phyloP scores from a whole-genome alignment of 2,113 vertebrate species.

The Hylia prasina region DNA sequence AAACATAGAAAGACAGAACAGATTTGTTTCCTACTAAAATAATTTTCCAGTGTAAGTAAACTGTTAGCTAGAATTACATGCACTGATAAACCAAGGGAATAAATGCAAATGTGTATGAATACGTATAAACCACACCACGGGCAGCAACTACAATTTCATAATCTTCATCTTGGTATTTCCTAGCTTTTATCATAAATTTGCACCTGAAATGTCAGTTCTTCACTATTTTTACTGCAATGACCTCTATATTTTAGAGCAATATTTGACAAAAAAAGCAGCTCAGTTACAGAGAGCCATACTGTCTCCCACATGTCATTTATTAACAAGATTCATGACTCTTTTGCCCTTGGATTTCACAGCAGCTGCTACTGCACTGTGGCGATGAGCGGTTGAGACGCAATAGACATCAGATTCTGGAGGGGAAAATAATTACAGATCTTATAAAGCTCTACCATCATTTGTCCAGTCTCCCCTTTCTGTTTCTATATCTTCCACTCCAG shows the following conservation, averaged over 20 bases:
- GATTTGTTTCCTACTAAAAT: neutral
- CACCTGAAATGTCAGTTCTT: neutral
- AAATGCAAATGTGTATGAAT: neutral
- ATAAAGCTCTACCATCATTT: neutral
- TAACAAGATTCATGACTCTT: neutral
- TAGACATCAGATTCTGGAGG: neutral
- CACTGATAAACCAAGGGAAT: neutral
- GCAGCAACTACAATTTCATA: neutral
- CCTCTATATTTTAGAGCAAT: neutral
- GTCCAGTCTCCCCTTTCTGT: neutral
- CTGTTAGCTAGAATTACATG: neutral
- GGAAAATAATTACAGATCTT: neutral
- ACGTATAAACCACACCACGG: neutral
- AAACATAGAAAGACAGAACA: neutral
- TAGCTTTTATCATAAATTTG: neutral
- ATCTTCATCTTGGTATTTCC: neutral
- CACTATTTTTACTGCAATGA: neutral
- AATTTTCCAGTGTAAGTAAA: neutral
- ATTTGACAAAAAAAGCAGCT: neutral
- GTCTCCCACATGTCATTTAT: neutral
- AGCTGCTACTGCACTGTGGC: neutral
- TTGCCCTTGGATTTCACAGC: neutral
- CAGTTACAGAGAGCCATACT: neutral
- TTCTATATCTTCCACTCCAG: neutral
- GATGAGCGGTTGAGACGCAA: neutral